A percentile compares a stretch with the other conserved stretches of the same genome.
Evolutionary conservation across 2,113 vertebrate species (phyloP).

Genomic region (Octodon degus): DNA sequence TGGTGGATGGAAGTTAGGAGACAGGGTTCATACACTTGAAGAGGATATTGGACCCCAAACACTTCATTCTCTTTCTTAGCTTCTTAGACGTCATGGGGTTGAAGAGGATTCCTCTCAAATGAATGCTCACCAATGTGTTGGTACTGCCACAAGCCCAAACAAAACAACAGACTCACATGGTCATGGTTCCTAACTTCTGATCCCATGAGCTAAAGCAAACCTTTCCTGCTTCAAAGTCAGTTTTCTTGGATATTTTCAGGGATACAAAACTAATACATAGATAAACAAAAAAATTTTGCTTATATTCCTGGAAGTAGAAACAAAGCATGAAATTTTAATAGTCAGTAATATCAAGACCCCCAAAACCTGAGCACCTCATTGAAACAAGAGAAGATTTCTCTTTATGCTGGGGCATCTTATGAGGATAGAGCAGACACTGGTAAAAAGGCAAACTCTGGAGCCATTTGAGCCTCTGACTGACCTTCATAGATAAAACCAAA

Average conservation of each 20-base stretch:
- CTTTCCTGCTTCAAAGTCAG: not conserved
- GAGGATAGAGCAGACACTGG: not conserved
- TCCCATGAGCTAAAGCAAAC: not conserved
- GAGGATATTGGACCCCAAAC: not conserved
- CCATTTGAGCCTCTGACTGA: not conserved
- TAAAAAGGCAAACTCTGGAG: not conserved
- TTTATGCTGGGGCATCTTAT: not conserved
- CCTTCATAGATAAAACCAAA: not conserved
- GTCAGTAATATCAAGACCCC: not conserved
- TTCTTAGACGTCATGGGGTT: not conserved
- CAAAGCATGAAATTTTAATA: not conserved
- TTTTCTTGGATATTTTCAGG: not conserved
- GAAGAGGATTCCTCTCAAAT: not conserved
- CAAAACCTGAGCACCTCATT: not conserved
- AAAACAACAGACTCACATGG: not conserved
- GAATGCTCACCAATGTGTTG: not conserved
- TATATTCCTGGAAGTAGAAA: not conserved
- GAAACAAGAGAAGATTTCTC: not conserved
- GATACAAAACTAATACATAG: not conserved
- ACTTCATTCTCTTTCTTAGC: not conserved
- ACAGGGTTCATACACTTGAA: not conserved
- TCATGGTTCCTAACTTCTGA: not conserved
- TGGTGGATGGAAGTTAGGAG: not conserved
- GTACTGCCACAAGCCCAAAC: not conserved
- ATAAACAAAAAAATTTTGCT: not conserved